Evolutionary conservation across 92 coral and sea anemone species (phyloP).

Genomic region (Zoanthus sociatus): DNA sequence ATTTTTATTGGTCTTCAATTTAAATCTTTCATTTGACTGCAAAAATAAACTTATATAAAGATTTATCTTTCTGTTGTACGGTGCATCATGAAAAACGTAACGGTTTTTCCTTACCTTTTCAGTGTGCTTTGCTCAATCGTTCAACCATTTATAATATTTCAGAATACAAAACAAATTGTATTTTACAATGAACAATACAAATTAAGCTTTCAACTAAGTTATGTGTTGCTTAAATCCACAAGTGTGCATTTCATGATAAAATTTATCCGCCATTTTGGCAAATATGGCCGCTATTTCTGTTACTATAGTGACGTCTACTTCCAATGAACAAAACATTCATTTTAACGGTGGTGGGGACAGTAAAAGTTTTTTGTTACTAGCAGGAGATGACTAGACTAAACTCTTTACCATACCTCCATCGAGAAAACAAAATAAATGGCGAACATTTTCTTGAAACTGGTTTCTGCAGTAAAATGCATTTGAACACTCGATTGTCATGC

Average conservation of each 20-base stretch:
- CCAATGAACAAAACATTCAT: slow-evolving; percentile 2
- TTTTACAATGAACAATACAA: neutral
- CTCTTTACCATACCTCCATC: too few relatives aligned
- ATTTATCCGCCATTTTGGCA: slow-evolving; percentile 58
- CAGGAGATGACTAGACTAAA: neutral
- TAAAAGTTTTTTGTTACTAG: neutral
- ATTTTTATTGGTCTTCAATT: too few relatives aligned
- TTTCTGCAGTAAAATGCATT: neutral
- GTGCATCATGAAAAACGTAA: neutral
- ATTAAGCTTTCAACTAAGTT: neutral
- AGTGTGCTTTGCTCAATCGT: neutral
- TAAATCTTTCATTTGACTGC: too few relatives aligned
- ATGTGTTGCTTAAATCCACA: slow-evolving; percentile 14
- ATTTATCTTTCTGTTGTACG: too few relatives aligned
- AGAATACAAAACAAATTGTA: neutral
- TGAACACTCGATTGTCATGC: neutral
- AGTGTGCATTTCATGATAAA: slow-evolving; percentile 33
- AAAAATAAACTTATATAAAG: too few relatives aligned
- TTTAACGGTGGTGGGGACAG: slow-evolving; percentile 5
- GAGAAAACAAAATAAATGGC: too few relatives aligned
- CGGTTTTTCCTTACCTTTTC: slow-evolving; percentile 28
- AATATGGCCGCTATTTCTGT: slow-evolving; percentile 75
- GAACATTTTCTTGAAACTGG: neutral
- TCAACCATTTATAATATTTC: neutral
- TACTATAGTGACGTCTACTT: slow-evolving; percentile 81